These are phyloP conservation scores for Solen grandis DNA, from an alignment of 1,140 invertebrate genomes.

Conservation along the genomic window DNA sequence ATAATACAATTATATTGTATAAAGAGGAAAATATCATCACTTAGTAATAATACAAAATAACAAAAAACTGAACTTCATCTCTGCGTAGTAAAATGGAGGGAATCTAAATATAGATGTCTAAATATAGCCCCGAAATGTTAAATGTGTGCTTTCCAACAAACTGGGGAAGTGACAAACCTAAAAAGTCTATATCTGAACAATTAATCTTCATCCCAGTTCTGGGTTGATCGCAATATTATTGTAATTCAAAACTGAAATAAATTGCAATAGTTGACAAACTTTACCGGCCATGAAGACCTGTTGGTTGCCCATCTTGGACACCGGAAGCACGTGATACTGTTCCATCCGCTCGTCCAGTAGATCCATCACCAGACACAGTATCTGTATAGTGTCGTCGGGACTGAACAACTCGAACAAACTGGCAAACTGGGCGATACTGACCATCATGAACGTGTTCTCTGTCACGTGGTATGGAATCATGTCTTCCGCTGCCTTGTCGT, in stretches of 20 bases:
- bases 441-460: conserved; percentile 25
- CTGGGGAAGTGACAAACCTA: neutral
- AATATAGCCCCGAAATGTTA: too few relatives aligned
- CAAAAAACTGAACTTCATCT: too few relatives aligned
- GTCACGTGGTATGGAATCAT: conserved; percentile 28
- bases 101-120: too few relatives aligned
- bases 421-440: conserved; percentile 8
- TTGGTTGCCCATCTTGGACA: conserved; percentile 6
- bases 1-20: too few relatives aligned
- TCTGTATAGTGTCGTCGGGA: conserved; percentile 4
- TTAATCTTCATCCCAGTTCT: neutral
- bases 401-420: conserved; percentile 16
- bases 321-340: conserved; percentile 47
- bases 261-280: too few relatives aligned
- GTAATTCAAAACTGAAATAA: too few relatives aligned
- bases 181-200: neutral
- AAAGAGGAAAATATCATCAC: too few relatives aligned
- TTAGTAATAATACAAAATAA: too few relatives aligned
- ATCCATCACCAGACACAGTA: conserved; percentile 32
- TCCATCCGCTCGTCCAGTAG: conserved; percentile 41
- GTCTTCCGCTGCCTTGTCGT: too few relatives aligned
- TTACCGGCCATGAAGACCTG: conserved; percentile 28
- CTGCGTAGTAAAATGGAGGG: too few relatives aligned
- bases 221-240: too few relatives aligned
- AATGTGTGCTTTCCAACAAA: neutral